Evolutionary conservation across 2,113 vertebrate genomes (phyloP).

Genomic region (Sialia sialis): DNA sequence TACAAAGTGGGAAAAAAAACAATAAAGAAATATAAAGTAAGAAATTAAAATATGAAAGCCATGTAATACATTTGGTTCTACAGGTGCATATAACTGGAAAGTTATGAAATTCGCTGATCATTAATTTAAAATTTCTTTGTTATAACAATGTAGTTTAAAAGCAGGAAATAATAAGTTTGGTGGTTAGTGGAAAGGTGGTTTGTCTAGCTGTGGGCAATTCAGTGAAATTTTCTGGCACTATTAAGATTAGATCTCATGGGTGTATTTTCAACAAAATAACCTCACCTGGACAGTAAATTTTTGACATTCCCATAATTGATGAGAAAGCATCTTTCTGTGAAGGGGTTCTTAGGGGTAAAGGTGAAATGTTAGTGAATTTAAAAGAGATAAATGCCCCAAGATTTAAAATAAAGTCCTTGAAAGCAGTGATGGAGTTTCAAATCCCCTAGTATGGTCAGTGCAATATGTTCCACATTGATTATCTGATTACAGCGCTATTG

Average conservation of each 20-base stretch:
- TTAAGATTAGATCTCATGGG: background rate
- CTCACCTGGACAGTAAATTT: background rate
- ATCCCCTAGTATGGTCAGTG: background rate
- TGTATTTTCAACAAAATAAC: background rate
- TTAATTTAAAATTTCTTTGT: background rate
- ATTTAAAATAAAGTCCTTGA: background rate
- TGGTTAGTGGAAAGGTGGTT: background rate
- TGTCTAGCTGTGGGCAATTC: background rate
- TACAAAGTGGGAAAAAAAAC: background rate
- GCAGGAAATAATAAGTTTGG: background rate
- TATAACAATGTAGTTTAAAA: background rate
- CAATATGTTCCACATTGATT: background rate
- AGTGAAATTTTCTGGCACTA: background rate
- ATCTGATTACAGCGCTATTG: background rate
- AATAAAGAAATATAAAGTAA: background rate
- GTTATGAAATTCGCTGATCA: background rate
- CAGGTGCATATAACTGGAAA: background rate
- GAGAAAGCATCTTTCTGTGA: background rate
- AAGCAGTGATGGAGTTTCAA: background rate
- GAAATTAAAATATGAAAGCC: background rate
- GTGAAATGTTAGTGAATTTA: background rate
- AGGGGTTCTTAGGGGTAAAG: background rate
- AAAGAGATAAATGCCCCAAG: background rate
- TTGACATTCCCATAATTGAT: background rate
- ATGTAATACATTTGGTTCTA: background rate